A percentile compares a stretch with the other conserved stretches of the same genome.
These are phyloP conservation scores for Zaprionus nigranus DNA, from an alignment of 1,140 invertebrate species.

Conservation along the genomic window DNA sequence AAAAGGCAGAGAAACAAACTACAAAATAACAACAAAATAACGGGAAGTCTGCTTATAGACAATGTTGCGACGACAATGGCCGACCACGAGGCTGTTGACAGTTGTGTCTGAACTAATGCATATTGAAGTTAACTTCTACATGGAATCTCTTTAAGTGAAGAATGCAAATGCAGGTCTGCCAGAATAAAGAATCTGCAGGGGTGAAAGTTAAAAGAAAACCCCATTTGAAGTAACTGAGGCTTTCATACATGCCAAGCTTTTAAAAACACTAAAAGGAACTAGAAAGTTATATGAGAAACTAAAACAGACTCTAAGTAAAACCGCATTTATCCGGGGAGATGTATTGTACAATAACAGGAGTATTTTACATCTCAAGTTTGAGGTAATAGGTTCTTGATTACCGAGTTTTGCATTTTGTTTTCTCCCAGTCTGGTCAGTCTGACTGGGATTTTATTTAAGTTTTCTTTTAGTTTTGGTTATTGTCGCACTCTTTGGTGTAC, in stretches of 20 bases:
- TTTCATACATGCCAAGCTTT: background rate
- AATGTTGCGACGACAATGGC: constrained; percentile 3
- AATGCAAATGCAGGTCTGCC: background rate
- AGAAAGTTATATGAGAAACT: background rate
- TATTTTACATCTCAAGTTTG: constrained; percentile 36
- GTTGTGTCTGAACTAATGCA: background rate
- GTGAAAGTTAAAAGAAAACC: background rate
- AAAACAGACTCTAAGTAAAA: constrained; percentile 21
- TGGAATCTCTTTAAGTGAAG: background rate
- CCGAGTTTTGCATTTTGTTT: too few relatives aligned
- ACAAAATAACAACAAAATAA: background rate
- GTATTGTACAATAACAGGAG: constrained; percentile 44
- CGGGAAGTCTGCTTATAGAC: constrained; percentile 4
- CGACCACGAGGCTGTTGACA: constrained; percentile 1
- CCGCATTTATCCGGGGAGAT: constrained; percentile 67
- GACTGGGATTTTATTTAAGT: too few relatives aligned
- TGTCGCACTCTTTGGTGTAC: too few relatives aligned
- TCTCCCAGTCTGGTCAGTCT: too few relatives aligned
- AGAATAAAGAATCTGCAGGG: too few relatives aligned
- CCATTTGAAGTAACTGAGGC: background rate
- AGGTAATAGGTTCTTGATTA: background rate
- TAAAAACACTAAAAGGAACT: background rate
- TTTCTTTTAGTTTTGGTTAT: too few relatives aligned
- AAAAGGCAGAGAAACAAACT: background rate
- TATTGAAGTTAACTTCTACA: background rate